Percentiles rank a stretch among this genome's conserved stretches.
Conservation (phyloP, 2,888 invertebrate species). For the Pediacus dermestoides region DNA sequence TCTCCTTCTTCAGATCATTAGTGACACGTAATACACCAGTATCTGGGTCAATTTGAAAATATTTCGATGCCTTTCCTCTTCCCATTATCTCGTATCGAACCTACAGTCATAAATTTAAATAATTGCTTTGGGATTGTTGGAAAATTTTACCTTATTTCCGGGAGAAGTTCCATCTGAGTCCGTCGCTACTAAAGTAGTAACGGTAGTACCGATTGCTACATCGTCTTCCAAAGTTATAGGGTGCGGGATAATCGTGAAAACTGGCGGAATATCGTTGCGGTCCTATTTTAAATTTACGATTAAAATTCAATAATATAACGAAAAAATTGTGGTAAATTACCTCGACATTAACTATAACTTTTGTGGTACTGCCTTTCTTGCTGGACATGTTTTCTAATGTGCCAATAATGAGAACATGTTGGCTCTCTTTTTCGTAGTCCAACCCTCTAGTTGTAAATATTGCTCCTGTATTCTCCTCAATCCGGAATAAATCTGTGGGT, state of each 20-base stretch:
- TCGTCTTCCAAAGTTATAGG: conserved; percentile 83
- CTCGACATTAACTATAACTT: conserved; percentile 69
- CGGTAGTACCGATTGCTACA: conserved; percentile 74
- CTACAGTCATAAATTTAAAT: conserved; percentile 40
- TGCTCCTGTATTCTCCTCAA: conserved; percentile 75
- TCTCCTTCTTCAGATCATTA: conserved; percentile 80
- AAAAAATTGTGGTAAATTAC: conserved; percentile 39
- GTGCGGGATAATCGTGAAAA: conserved; percentile 77
- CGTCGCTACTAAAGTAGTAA: conserved; percentile 73
- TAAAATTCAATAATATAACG: conserved; percentile 1
- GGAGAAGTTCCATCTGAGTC: conserved; percentile 84
- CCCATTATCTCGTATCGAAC: conserved; percentile 76
- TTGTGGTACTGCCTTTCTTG: conserved; percentile 68
- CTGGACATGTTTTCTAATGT: conserved; percentile 77
- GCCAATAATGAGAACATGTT: conserved; percentile 74
- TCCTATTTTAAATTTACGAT: conserved; percentile 55
- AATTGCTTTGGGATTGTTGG: too few relatives aligned
- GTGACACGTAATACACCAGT: conserved; percentile 76
- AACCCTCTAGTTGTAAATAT: conserved; percentile 72
- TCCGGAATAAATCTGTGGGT: conserved; percentile 75
- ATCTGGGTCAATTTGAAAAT: conserved; percentile 84
- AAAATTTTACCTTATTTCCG: conserved; percentile 71
- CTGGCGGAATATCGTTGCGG: conserved; percentile 83
- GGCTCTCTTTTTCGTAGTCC: conserved; percentile 72
- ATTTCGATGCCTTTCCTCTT: conserved; percentile 74